Evolutionary conservation across 2,113 vertebrate genomes (phyloP).

Genomic region (Balaeniceps rex): DNA sequence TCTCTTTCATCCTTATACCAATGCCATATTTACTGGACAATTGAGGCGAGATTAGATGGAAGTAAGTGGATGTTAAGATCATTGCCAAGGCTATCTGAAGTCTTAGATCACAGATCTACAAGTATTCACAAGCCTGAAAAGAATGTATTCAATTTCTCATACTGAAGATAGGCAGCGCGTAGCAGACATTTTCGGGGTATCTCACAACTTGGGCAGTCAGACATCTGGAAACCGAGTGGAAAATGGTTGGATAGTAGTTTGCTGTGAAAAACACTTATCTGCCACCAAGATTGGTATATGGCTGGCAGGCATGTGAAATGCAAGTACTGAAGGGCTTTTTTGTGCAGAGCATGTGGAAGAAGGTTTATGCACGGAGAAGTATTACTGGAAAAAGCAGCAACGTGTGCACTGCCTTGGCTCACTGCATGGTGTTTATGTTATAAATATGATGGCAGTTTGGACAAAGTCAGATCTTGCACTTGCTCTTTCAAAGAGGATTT

Average conservation of each 20-base stretch:
- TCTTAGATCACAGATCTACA: not conserved
- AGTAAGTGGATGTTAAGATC: not conserved
- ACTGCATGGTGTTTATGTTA: not conserved
- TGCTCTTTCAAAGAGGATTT: not conserved
- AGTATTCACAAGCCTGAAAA: not conserved
- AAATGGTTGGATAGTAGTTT: not conserved
- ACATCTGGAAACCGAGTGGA: not conserved
- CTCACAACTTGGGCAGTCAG: not conserved
- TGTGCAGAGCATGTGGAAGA: not conserved
- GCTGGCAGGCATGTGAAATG: not conserved
- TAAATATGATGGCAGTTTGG: not conserved
- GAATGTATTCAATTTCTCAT: accelerated
- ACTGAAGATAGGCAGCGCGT: not conserved
- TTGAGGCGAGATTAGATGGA: not conserved
- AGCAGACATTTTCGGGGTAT: not conserved
- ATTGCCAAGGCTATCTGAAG: not conserved
- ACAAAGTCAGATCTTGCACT: not conserved
- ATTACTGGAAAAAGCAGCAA: not conserved
- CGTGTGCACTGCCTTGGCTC: not conserved
- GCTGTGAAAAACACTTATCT: not conserved
- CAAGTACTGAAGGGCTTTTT: not conserved
- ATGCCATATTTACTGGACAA: not conserved
- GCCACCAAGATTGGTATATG: not conserved
- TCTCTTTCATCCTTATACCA: not conserved
- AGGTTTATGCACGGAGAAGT: not conserved